Conservation (phyloP, 2,797 vertebrate species). For the Spea hammondii region DNA sequence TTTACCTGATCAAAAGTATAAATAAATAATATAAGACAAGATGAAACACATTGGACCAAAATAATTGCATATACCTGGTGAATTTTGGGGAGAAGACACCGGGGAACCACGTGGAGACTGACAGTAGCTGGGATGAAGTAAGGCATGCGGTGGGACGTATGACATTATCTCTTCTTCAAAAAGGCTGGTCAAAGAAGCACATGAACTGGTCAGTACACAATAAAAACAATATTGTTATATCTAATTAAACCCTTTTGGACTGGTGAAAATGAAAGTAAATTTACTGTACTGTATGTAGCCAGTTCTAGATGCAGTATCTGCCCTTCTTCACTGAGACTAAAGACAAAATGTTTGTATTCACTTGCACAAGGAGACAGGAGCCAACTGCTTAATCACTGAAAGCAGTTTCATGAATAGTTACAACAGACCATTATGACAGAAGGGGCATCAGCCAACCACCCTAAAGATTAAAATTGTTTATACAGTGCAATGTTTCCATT, state of each 20-base stretch:
- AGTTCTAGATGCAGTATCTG: too few species aligned
- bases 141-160: slow-evolving; percentile 89
- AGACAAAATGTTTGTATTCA: too few species aligned
- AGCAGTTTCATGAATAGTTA: too few species aligned
- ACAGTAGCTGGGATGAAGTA: slow-evolving; percentile 90
- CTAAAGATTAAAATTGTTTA: too few species aligned
- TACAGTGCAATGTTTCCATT: too few species aligned
- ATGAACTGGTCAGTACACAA: slow-evolving; percentile 28
- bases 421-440: too few species aligned
- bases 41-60: too few species aligned
- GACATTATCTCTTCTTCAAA: slow-evolving; percentile 99
- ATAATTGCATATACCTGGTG: slow-evolving; percentile 76
- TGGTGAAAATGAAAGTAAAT: neutral
- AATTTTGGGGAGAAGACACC: slow-evolving; percentile 92
- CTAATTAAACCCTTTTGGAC: neutral
- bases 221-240: slow-evolving; percentile 1
- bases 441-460: too few species aligned
- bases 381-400: too few species aligned
- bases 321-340: too few species aligned
- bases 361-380: too few species aligned
- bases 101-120: slow-evolving; percentile 79
- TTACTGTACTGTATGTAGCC: too few species aligned
- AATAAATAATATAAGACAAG: neutral
- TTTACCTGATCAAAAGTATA: neutral
- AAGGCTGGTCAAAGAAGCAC: slow-evolving; percentile 71